Evolutionary conservation across 1,140 invertebrate genomes (phyloP).

Genomic region (Pogonognathellus flavescens): DNA sequence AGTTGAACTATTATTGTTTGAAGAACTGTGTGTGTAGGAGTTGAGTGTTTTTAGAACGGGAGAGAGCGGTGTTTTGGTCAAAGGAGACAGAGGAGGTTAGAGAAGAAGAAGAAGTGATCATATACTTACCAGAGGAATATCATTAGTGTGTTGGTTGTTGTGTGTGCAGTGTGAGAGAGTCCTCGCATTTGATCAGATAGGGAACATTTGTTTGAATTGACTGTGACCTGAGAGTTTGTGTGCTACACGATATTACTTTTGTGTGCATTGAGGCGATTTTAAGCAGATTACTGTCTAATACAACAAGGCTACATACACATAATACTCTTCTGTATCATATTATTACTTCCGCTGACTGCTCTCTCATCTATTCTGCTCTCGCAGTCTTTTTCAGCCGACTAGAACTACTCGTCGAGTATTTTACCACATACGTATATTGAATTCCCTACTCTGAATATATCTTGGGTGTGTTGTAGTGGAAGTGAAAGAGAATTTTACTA

Average conservation of each 20-base stretch:
- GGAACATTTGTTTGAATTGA: constrained; percentile 1
- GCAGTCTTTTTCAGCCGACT: constrained; percentile 5
- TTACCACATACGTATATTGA: too few relatives aligned
- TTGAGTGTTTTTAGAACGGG: too few relatives aligned
- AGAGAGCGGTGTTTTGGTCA: too few relatives aligned
- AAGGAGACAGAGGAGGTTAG: too few relatives aligned
- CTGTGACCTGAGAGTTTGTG: constrained; percentile 19
- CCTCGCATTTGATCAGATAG: background rate
- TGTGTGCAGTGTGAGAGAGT: background rate
- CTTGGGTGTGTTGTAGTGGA: background rate
- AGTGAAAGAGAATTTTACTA: background rate
- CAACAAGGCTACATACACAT: constrained; percentile 42
- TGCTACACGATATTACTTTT: constrained; percentile 35
- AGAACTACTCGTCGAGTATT: background rate
- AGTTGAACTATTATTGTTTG: too few relatives aligned
- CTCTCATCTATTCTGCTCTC: constrained; percentile 23
- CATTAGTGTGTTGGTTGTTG: background rate
- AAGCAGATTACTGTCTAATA: constrained; percentile 44
- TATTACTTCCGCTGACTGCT: constrained; percentile 41
- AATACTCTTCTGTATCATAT: constrained; percentile 49
- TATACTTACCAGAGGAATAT: too few relatives aligned
- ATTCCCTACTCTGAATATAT: background rate
- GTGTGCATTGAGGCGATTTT: constrained; percentile 38
- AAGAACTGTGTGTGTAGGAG: too few relatives aligned
- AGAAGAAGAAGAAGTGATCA: too few relatives aligned